phyloP scores from a whole-genome alignment of 1,140 invertebrate genomes.

The Laupala kohalensis region DNA sequence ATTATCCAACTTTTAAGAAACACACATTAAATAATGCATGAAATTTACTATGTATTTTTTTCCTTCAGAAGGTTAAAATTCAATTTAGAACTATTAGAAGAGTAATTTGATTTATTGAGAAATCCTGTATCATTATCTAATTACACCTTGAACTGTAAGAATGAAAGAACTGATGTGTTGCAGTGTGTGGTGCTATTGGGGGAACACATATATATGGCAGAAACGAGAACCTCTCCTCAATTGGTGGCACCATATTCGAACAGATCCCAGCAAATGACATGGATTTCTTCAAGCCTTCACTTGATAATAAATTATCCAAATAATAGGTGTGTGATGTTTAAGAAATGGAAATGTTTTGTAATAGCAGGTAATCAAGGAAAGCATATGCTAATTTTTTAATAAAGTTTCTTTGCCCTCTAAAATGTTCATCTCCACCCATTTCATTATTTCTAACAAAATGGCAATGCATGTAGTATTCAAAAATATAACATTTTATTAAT shows the following conservation, averaged over 20 bases:
- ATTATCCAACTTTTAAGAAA: too few species aligned
- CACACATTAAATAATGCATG: too few species aligned
- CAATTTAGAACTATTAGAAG: too few species aligned
- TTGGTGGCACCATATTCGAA: conserved; percentile 10
- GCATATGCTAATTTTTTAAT: neutral
- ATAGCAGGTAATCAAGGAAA: neutral
- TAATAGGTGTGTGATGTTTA: neutral
- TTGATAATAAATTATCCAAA: too few species aligned
- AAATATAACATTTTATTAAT: too few species aligned
- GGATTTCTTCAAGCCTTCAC: neutral
- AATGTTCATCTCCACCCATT: neutral
- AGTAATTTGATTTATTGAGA: too few species aligned
- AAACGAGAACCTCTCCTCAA: conserved; percentile 8
- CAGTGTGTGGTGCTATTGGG: conserved; percentile 11
- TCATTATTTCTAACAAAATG: neutral
- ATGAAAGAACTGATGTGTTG: conserved; percentile 3
- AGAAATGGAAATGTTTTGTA: neutral
- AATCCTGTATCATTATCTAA: too few species aligned
- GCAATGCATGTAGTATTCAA: too few species aligned
- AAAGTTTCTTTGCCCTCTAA: neutral
- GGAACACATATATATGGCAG: conserved; percentile 12
- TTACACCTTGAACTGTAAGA: neutral
- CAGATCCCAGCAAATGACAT: neutral
- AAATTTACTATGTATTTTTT: too few species aligned
- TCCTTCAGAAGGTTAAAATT: too few species aligned